Conservation (phyloP, 35 echinoderm and acorn worm species). For the Ophioderma brevispina region DNA sequence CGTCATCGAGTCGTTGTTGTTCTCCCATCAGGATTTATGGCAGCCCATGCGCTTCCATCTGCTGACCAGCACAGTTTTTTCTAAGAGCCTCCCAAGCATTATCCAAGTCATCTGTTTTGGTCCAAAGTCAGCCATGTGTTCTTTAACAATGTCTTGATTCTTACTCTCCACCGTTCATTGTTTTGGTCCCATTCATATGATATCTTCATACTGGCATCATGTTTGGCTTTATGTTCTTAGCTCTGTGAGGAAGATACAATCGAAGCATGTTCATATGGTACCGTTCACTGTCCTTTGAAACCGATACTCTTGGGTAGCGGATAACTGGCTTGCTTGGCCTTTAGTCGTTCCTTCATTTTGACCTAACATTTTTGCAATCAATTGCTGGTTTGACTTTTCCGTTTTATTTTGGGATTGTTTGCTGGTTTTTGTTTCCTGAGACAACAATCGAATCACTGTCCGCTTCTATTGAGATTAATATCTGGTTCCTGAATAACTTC, state of each 20-base stretch:
- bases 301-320: constrained; percentile 40
- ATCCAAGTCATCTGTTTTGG: constrained; percentile 32
- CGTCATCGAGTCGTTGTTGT: too few species aligned
- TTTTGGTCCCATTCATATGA: constrained; percentile 20
- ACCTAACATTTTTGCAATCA: too few species aligned
- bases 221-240: constrained; percentile 52
- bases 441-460: too few species aligned
- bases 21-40: constrained; percentile 44
- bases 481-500: too few species aligned
- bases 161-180: not conserved
- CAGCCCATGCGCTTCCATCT: constrained; percentile 67
- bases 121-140: constrained; percentile 57
- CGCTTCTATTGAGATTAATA: too few species aligned
- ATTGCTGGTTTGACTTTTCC: too few species aligned
- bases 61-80: constrained; percentile 20
- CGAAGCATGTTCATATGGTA: constrained; percentile 46
- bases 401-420: too few species aligned
- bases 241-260: constrained; percentile 44
- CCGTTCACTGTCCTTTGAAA: constrained; percentile 3
- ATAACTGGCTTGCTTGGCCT: constrained; percentile 35
- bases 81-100: constrained; percentile 24
- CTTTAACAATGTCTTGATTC: constrained; percentile 28
- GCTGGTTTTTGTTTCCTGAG: too few species aligned
- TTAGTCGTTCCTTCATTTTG: constrained; percentile 44
- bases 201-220: constrained; percentile 24